Base-by-base conservation (phyloP, 2,797 vertebrate species). In the Heliangelus exortis region DNA sequence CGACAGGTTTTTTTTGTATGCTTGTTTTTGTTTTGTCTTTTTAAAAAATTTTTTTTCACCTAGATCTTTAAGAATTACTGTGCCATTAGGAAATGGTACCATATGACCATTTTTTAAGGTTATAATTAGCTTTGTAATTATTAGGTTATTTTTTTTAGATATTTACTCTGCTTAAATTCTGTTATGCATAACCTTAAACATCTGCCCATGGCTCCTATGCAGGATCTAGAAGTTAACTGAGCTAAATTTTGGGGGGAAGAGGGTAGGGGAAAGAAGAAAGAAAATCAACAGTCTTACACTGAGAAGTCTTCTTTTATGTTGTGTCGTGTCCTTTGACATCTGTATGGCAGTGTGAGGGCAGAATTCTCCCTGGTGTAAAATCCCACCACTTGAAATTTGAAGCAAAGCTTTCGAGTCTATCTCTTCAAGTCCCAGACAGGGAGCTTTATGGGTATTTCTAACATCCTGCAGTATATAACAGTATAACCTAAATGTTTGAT, bases 91-190 rank as follows among this genome's bases (percentile, higher is more conserved):
- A 28, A 66, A 16, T 13, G 10, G 58, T 80, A 71, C 41, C 18
- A 75, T 21, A 58, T 45, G 50, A 47, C 63, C 58, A 83, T 92
- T 78, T 51, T 21, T 87, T 68, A 75, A 62, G 31, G 8, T 84
- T 84, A 63, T 90, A 93, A 94, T 93, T 95, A 86, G 31, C 47
- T 78, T 61, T 66, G 28, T 59, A 88, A 86, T 84, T 63, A 91
- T 74, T 87, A 76, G 22, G 17, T 45, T 79, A 21, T 71, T 63
- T 95, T 94, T 79, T 79, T 89, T 67, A 74, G 28, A 48, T 80
- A 82, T 92, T 85, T 83, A 71, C 76, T 95, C 57, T 89, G 19
- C 63, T 81, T 82, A 71, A 94, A 84, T 50, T 62, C 45, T 73
- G 36, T 33, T 63, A 90, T 41, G 17, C 13, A 65, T 92, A 90